Evolutionary conservation across 2,113 vertebrate genomes (phyloP).

Genomic region (Cebidichthys violaceus): DNA sequence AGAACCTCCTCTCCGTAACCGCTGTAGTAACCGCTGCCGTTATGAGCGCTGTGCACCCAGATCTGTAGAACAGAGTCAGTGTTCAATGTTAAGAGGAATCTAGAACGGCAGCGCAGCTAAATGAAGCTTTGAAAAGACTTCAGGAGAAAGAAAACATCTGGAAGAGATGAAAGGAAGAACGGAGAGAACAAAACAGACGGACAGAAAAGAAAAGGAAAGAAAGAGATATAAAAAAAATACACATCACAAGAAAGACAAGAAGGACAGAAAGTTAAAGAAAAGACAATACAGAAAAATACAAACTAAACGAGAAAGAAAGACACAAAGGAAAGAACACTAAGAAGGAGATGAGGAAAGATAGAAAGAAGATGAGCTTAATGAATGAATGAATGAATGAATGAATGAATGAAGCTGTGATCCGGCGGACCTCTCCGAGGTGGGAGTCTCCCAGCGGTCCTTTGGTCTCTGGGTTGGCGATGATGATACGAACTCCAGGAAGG

Average conservation of each 20-base stretch:
- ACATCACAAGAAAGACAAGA: too few species aligned
- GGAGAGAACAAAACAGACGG: background rate
- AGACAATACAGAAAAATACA: too few species aligned
- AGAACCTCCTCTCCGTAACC: constrained; percentile 97
- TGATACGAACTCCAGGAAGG: constrained; percentile 96
- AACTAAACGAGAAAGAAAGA: too few species aligned
- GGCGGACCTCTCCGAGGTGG: constrained; percentile 93
- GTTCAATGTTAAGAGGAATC: too few species aligned
- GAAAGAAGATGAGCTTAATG: too few species aligned
- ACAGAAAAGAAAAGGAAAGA: background rate
- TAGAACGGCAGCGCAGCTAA: background rate
- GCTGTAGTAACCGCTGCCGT: constrained; percentile 97
- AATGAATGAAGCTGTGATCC: too few species aligned
- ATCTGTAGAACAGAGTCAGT: constrained; percentile 86
- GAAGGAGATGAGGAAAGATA: background rate
- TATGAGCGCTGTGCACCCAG: constrained; percentile 98
- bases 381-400: too few species aligned
- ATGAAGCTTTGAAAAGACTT: background rate
- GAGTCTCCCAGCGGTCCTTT: constrained; percentile 98
- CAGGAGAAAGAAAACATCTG: background rate
- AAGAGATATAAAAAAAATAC: too few species aligned
- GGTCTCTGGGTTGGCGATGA: constrained; percentile 98
- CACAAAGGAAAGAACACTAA: too few species aligned
- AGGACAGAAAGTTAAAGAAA: too few species aligned
- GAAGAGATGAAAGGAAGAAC: background rate